These are phyloP conservation scores for Mus spretus DNA, from an alignment of 2,797 vertebrate genomes.

Conservation along the genomic window DNA sequence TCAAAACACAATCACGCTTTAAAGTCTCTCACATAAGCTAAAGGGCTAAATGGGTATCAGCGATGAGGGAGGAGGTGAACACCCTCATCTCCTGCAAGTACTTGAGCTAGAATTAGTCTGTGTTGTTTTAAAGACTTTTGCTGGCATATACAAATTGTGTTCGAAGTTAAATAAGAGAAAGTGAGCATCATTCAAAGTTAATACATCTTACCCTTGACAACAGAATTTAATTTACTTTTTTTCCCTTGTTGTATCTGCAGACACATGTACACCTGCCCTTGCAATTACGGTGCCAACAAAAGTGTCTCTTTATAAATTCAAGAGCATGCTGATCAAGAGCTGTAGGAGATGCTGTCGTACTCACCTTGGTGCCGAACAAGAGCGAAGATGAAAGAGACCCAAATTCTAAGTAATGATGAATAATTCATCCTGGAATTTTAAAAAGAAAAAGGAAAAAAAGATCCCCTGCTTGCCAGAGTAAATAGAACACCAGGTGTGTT, in stretches of 20 bases:
- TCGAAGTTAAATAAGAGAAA: constrained; percentile 63
- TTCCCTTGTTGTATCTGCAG: constrained; percentile 58
- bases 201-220: constrained; percentile 72
- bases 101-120: constrained; percentile 27
- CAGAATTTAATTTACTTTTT: constrained; percentile 74
- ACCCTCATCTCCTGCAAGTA: not conserved
- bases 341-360: constrained; percentile 76
- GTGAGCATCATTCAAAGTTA: constrained; percentile 63
- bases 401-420: constrained; percentile 92
- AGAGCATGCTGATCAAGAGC: constrained; percentile 70
- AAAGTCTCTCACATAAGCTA: not conserved
- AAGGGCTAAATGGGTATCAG: not conserved
- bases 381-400: constrained; percentile 93
- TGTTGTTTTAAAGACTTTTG: constrained; percentile 46
- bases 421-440: constrained; percentile 94
- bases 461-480: constrained; percentile 76
- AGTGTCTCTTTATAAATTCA: constrained; percentile 78
- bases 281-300: constrained; percentile 66
- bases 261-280: constrained; percentile 74
- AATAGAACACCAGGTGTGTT: constrained; percentile 59
- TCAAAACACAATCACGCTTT: constrained; percentile 27
- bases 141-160: constrained; percentile 9
- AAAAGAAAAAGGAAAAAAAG: constrained; percentile 72
- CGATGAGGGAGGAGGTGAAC: not conserved
- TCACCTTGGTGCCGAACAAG: constrained; percentile 91